These are phyloP conservation scores for Sarcophaga peregrina DNA, from an alignment of 1,140 invertebrate species.

Conservation along the genomic window DNA sequence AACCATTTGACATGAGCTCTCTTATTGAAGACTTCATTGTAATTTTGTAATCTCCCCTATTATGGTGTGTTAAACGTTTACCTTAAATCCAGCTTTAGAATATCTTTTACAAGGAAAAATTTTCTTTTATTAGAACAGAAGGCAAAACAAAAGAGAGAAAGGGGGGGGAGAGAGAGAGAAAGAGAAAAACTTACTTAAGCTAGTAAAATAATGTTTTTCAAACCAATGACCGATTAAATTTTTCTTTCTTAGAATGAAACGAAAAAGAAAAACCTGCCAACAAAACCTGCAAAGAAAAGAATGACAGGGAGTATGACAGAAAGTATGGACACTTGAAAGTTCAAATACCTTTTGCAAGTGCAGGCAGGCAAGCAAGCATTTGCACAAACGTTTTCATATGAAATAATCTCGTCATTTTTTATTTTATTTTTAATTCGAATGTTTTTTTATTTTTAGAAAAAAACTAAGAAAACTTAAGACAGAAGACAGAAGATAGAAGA, in stretches of 20 bases:
- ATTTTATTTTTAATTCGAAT: background rate
- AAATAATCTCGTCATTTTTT: background rate
- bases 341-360: background rate
- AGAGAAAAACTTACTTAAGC: too few relatives aligned
- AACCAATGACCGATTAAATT: slow-evolving; percentile 29
- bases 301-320: background rate
- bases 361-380: too few relatives aligned
- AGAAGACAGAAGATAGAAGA: background rate
- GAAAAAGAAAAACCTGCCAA: background rate
- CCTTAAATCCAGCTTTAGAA: too few relatives aligned
- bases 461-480: background rate
- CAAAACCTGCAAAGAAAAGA: background rate
- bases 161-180: too few relatives aligned
- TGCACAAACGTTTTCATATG: too few relatives aligned
- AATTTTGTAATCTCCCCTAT: too few relatives aligned
- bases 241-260: background rate
- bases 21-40: too few relatives aligned
- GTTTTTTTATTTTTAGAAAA: background rate
- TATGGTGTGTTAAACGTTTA: too few relatives aligned
- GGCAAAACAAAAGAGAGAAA: too few relatives aligned
- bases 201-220: background rate
- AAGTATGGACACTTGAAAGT: slow-evolving; percentile 19
- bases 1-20: too few relatives aligned
- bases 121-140: too few relatives aligned
- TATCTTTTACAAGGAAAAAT: too few relatives aligned